Conservation (phyloP, 2,797 vertebrate species). For the Gymnothorax javanicus region DNA sequence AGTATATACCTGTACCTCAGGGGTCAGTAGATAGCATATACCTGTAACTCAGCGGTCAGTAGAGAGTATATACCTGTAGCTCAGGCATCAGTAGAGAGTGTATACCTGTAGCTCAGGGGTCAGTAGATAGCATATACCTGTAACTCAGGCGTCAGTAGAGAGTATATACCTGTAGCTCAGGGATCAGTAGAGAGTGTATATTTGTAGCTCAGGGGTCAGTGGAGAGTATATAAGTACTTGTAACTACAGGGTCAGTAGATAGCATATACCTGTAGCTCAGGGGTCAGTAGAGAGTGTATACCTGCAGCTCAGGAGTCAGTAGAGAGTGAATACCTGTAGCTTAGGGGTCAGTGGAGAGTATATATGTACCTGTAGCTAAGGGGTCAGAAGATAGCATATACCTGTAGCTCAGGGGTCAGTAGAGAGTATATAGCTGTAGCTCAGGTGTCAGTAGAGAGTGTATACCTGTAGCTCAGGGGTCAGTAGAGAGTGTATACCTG, state of each 20-base stretch:
- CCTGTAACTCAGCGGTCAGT: too few species aligned
- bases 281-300: not conserved
- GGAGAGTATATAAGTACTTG: too few species aligned
- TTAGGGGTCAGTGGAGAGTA: slow-evolving; percentile 61
- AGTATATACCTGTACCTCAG: slow-evolving; percentile 51
- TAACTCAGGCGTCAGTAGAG: slow-evolving; percentile 64
- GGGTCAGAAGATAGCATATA: too few species aligned
- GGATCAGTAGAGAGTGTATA: slow-evolving; percentile 71
- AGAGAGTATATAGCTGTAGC: not conserved
- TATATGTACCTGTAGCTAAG: not conserved
- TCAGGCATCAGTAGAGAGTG: too few species aligned
- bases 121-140: not conserved
- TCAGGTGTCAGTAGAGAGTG: too few species aligned
- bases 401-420: not conserved
- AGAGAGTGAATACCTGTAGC: too few species aligned
- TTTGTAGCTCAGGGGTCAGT: slow-evolving; percentile 43
- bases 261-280: too few species aligned
- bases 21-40: not conserved
- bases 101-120: too few species aligned
- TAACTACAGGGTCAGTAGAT: slow-evolving; percentile 31
- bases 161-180: slow-evolving; percentile 50
- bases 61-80: too few species aligned
- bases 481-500: not conserved
- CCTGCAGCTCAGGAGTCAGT: slow-evolving; percentile 64
- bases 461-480: too few species aligned